Evolutionary conservation across 2,888 invertebrate genomes (phyloP).

Genomic region (Hirtodrosophila histrioides): DNA sequence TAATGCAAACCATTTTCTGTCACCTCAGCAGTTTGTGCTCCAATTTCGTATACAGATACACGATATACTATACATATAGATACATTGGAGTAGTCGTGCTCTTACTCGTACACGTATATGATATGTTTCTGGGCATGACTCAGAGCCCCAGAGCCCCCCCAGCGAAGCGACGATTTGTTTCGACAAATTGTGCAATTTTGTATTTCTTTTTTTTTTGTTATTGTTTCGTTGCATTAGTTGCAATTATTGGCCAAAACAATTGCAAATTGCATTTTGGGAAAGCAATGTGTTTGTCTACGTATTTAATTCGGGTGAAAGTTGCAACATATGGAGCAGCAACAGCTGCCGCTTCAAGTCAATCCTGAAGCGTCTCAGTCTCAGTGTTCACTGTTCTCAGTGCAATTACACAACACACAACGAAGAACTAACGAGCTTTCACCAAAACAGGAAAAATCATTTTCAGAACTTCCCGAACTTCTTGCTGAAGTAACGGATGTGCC

Average conservation of each 20-base stretch:
- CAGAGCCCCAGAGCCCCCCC: conserved; percentile 24
- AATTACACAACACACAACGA: conserved; percentile 22
- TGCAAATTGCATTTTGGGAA: conserved; percentile 73
- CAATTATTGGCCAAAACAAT: conserved; percentile 76
- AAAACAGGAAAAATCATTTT: conserved; percentile 68
- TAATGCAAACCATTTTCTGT: conserved; percentile 38
- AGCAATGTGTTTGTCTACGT: conserved; percentile 39
- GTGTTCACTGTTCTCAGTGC: conserved; percentile 17
- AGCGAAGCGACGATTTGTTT: conserved; percentile 46
- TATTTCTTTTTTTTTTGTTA: conserved; percentile 40
- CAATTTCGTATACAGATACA: conserved; percentile 45
- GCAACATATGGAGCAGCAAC: conserved; percentile 55
- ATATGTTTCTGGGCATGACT: conserved; percentile 39
- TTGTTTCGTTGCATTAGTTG: conserved; percentile 64
- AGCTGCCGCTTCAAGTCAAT: conserved; percentile 19
- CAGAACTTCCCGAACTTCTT: conserved; percentile 56
- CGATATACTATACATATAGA: conserved; percentile 17
- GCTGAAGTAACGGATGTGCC: conserved; percentile 61
- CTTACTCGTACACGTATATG: neutral
- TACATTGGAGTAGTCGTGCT: conserved; percentile 1
- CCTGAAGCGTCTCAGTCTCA: conserved; percentile 24
- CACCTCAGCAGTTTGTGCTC: conserved; percentile 50
- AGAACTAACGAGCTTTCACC: conserved; percentile 70
- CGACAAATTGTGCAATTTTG: conserved; percentile 70
- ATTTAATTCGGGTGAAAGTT: conserved; percentile 61